Evolutionary conservation across 2,888 invertebrate genomes (phyloP), one percentile per base, ranked within the genome.

Genomic region (Chrysina gloriosa): DNA sequence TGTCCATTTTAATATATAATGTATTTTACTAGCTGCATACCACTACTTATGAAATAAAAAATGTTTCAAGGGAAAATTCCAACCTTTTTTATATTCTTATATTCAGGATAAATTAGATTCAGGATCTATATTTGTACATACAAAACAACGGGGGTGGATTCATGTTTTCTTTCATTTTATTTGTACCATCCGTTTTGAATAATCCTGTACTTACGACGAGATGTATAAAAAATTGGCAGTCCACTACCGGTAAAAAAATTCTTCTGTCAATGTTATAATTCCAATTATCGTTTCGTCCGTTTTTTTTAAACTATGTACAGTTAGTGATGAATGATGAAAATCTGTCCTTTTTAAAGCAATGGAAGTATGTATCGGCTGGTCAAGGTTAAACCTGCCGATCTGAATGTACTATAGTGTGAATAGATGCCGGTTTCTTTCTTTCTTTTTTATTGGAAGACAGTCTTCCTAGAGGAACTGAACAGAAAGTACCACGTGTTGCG

Each of bases 371-470:
- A 4, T n/a, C n/a, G 4, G 36, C 14, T 14, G 36, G 54, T 36
- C 23, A 11, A 2, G 23, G 7, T 9, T 23, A 23, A 50, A 50
- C 48, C 23, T 23, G 48, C 39, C 56, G 39, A 39, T 39, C 39
- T 39, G 39, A 25, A 56, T 39, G 23, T 42, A 42, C 16, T 27
- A 39, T 58, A 58, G 39, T 42, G 70, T 72, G 71, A 71, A 73
- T 72, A 67, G 67, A 65, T 69, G 69, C 68, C 69, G 72, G 63
- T 50, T 63, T 16, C 11, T 11, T 52, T 11, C 5, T 29, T 50
- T 50, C n/a, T 47, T 7, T 47, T 50, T 50, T 29, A 25, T 50
- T 76, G 77, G 76, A 77, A 77, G 77, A 78, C 76, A 76, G 75
- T 75, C 77, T 74, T 76, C 71, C 75, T 58, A 58, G 70, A 73